Evolutionary conservation across 2,888 invertebrate species (phyloP).

Genomic region (Hyles lineata): DNA sequence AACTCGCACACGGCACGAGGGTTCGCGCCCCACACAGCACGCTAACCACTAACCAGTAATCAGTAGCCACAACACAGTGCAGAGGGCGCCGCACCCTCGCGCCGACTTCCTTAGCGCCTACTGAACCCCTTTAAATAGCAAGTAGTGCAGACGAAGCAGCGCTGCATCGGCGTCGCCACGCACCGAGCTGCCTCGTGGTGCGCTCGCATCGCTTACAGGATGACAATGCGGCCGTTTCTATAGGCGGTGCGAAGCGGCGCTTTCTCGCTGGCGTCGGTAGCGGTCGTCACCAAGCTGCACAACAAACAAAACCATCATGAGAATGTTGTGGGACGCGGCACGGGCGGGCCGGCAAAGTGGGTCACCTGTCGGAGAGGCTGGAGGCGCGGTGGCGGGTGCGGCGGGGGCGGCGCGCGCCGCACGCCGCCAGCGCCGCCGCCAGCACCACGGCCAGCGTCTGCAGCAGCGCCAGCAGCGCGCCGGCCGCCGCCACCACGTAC

Average conservation of each 20-base stretch:
- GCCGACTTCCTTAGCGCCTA: no score
- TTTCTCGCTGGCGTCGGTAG: slow-evolving; percentile 42
- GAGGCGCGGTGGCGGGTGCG: slow-evolving; percentile 29
- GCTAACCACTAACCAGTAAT: no score
- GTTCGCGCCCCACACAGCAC: background rate
- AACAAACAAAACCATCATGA: background rate
- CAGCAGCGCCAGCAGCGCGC: slow-evolving; percentile 49
- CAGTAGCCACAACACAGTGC: no score
- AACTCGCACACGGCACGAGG: no score
- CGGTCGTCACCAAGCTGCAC: slow-evolving; percentile 30
- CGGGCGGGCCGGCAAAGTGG: slow-evolving; percentile 13
- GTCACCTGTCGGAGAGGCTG: slow-evolving; percentile 30
- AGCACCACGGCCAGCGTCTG: slow-evolving; percentile 52
- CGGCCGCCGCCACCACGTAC: slow-evolving; percentile 51
- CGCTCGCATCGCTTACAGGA: slow-evolving; percentile 43
- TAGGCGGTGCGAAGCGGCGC: slow-evolving; percentile 55
- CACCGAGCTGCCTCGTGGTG: background rate
- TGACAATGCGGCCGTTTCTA: slow-evolving; percentile 57
- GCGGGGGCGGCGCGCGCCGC: slow-evolving; percentile 30
- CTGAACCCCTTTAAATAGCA: no score
- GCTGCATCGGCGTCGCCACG: background rate
- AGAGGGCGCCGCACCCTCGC: no score
- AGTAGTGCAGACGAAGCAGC: no score
- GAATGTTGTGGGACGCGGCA: no score
- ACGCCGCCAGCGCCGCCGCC: slow-evolving; percentile 48